A percentile compares a stretch with the other conserved stretches of the same genome.
These are phyloP conservation scores for Heliconius nattereri DNA, from an alignment of 1,140 invertebrate genomes.

Conservation along the genomic window DNA sequence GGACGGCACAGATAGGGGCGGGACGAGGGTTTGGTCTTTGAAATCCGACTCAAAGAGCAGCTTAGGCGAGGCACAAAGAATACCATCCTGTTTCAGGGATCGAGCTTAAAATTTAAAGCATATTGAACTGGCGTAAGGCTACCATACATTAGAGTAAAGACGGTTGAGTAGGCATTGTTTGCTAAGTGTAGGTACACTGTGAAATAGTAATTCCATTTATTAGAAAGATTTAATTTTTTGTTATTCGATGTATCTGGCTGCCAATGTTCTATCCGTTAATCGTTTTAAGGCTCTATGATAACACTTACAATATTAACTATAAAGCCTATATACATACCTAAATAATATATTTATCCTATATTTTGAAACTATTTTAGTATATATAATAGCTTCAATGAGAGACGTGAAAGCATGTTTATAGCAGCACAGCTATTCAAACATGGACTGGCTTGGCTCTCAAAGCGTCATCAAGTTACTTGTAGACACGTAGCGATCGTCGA, in stretches of 20 bases:
- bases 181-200: neutral
- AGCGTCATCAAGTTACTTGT: slow-evolving; percentile 48
- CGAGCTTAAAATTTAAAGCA: slow-evolving; percentile 49
- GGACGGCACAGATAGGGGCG: slow-evolving; percentile 22
- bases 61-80: slow-evolving; percentile 32
- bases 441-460: slow-evolving; percentile 20
- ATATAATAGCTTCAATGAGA: slow-evolving; percentile 13
- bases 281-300: too few relatives aligned
- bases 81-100: slow-evolving; percentile 33
- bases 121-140: slow-evolving; percentile 33
- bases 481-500: slow-evolving; percentile 47
- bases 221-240: neutral
- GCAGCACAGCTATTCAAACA: slow-evolving; percentile 20
- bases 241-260: neutral
- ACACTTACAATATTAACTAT: too few relatives aligned
- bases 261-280: too few relatives aligned
- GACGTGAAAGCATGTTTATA: slow-evolving; percentile 23
- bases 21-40: slow-evolving; percentile 26
- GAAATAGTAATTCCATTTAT: neutral
- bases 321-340: too few relatives aligned
- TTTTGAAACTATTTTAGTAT: neutral
- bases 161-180: neutral
- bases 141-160: neutral
- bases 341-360: neutral
- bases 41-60: slow-evolving; percentile 33